phyloP scores from a whole-genome alignment of 2,797 vertebrate genomes.

The Miichthys miiuy region DNA sequence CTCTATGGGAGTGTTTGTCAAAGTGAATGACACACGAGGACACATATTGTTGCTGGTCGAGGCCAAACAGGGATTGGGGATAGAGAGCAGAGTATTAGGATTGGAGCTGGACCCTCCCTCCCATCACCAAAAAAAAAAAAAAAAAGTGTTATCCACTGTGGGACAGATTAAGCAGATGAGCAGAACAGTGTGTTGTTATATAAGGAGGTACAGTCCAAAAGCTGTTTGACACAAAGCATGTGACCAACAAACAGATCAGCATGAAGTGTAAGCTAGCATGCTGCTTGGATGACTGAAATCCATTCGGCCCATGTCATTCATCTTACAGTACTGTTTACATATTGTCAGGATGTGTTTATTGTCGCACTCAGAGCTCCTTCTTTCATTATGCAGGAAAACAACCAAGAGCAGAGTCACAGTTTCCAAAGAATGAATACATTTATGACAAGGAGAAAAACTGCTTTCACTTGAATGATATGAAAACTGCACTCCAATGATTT shows the following conservation, averaged over 20 bases:
- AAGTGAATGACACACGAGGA: slow-evolving; percentile 44
- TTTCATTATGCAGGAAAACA: neutral
- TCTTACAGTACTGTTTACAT: neutral
- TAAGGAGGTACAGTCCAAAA: slow-evolving; percentile 73
- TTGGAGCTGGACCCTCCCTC: slow-evolving; percentile 34
- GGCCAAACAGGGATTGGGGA: slow-evolving; percentile 49
- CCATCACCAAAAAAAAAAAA: slow-evolving; percentile 3
- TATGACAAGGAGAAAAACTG: neutral
- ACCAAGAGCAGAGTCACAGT: neutral
- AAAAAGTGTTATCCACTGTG: slow-evolving; percentile 49
- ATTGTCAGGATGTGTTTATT: slow-evolving; percentile 8
- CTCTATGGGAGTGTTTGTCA: slow-evolving; percentile 43
- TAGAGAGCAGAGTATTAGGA: slow-evolving; percentile 27
- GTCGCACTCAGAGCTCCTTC: neutral
- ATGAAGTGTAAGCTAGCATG: slow-evolving; percentile 50
- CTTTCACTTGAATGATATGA: neutral
- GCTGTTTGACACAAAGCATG: slow-evolving; percentile 73
- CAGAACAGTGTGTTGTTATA: slow-evolving; percentile 73
- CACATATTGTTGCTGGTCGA: slow-evolving; percentile 39
- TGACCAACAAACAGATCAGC: slow-evolving; percentile 63
- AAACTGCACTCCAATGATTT: neutral
- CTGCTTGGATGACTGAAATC: slow-evolving; percentile 56
- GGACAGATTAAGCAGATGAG: slow-evolving; percentile 73
- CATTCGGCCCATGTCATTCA: slow-evolving; percentile 27
- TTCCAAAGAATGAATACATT: neutral